Percentiles rank a stretch among this genome's conserved stretches.
These are phyloP conservation scores for Cheilosia impressa DNA, from an alignment of 2,888 invertebrate genomes.

Conservation along the genomic window DNA sequence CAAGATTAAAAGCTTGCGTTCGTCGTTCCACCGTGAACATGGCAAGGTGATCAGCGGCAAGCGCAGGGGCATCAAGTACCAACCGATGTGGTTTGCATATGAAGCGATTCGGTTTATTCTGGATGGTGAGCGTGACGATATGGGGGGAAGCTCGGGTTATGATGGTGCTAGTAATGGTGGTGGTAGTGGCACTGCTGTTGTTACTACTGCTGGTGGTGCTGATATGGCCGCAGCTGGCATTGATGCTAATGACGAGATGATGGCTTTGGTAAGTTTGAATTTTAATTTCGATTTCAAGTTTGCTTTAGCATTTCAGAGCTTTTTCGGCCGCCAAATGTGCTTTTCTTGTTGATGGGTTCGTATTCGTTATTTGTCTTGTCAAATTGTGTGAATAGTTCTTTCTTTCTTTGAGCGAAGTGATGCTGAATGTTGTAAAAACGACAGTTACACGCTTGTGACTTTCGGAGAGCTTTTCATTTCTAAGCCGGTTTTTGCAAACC, in stretches of 20 bases:
- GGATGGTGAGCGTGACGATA: constrained; percentile 79
- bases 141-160: constrained; percentile 37
- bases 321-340: constrained; percentile 35
- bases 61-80: constrained; percentile 81
- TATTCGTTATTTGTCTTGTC: background rate
- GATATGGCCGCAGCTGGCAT: constrained; percentile 76
- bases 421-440: background rate
- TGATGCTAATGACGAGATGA: constrained; percentile 67
- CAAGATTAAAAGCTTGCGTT: constrained; percentile 82
- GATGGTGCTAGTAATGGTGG: constrained; percentile 51
- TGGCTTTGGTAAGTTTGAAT: constrained; percentile 67
- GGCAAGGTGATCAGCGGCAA: constrained; percentile 82
- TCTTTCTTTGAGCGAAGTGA: background rate
- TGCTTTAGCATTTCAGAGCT: constrained; percentile 40
- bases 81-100: constrained; percentile 83
- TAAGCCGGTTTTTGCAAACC: too few species aligned
- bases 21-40: constrained; percentile 82
- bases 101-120: constrained; percentile 82
- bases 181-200: constrained; percentile 75
- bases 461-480: too few species aligned
- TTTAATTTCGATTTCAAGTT: constrained; percentile 62
- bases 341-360: background rate
- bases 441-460: too few species aligned
- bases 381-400: background rate
- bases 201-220: constrained; percentile 76